These are phyloP conservation scores for Rhagonycha lutea DNA, from an alignment of 2,888 invertebrate genomes.

Conservation along the genomic window DNA sequence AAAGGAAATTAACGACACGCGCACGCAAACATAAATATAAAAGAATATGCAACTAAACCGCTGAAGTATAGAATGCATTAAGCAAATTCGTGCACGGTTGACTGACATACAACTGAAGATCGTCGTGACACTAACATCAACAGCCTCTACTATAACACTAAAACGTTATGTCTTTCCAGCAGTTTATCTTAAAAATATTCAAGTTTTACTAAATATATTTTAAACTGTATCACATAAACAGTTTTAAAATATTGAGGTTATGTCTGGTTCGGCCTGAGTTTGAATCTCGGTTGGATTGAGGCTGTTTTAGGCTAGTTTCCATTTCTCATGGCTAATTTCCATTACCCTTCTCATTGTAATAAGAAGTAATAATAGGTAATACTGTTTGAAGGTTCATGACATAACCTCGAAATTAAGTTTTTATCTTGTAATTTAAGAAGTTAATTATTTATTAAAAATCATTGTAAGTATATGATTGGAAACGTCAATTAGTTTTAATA, in stretches of 20 bases:
- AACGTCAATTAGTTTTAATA: slow-evolving; percentile 3
- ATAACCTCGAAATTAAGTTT: neutral
- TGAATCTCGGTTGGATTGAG: too few relatives aligned
- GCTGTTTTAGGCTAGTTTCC: too few relatives aligned
- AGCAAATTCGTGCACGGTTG: slow-evolving; percentile 48
- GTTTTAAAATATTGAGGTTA: too few relatives aligned
- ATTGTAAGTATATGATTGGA: neutral
- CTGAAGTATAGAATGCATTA: slow-evolving; percentile 47
- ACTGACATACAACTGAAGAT: slow-evolving; percentile 41
- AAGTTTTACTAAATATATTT: neutral
- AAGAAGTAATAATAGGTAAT: neutral
- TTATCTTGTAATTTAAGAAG: neutral
- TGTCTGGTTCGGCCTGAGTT: too few relatives aligned
- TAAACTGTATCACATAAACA: too few relatives aligned
- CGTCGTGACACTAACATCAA: slow-evolving; percentile 24
- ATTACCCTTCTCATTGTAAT: neutral
- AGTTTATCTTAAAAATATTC: neutral
- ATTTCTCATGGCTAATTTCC: too few relatives aligned
- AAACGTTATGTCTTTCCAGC: neutral
- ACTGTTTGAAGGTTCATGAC: neutral
- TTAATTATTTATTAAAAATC: too few relatives aligned
- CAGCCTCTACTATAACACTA: neutral
- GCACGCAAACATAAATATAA: slow-evolving; percentile 49
- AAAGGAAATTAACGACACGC: slow-evolving; percentile 50
- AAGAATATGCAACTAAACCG: slow-evolving; percentile 45